These are phyloP conservation scores for Hypocryptadius cinnamomeus DNA, from an alignment of 2,113 vertebrate species.

Conservation along the genomic window DNA sequence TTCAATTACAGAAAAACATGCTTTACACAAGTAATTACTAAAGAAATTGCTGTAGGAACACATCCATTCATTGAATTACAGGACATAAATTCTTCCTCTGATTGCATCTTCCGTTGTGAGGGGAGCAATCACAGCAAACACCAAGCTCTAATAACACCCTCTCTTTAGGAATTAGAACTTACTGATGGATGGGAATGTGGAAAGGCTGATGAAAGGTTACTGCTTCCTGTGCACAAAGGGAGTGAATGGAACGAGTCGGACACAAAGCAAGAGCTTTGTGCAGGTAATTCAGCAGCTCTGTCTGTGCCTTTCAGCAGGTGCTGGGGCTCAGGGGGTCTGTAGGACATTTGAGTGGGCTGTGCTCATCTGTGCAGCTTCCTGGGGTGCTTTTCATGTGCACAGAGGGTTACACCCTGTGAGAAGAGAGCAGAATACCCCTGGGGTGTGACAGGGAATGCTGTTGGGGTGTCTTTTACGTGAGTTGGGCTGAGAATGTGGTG, in stretches of 20 bases:
- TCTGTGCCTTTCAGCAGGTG: neutral
- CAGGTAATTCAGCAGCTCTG: neutral
- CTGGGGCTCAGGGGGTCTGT: neutral
- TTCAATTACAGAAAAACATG: conserved; percentile 64
- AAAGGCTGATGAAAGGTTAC: neutral
- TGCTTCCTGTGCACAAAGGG: neutral
- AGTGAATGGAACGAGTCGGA: neutral
- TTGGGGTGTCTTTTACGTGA: neutral
- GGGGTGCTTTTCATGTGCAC: neutral
- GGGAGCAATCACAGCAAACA: conserved; percentile 43
- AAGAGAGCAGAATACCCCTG: neutral
- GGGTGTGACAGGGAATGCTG: neutral
- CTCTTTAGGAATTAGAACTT: conserved; percentile 10
- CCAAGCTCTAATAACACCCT: conserved; percentile 30
- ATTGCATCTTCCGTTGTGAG: conserved; percentile 56
- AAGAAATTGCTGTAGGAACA: conserved; percentile 48
- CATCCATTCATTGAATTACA: conserved; percentile 61
- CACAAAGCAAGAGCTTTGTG: neutral
- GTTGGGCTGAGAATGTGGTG: neutral
- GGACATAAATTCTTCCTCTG: conserved; percentile 51
- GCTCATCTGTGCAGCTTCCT: rapidly evolving
- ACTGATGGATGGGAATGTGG: neutral
- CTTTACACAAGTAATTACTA: conserved; percentile 60
- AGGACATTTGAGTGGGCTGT: neutral
- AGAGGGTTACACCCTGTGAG: too few species aligned